Evolutionary conservation across 2,797 vertebrate species (phyloP).

Genomic region (Valencia hispanica): DNA sequence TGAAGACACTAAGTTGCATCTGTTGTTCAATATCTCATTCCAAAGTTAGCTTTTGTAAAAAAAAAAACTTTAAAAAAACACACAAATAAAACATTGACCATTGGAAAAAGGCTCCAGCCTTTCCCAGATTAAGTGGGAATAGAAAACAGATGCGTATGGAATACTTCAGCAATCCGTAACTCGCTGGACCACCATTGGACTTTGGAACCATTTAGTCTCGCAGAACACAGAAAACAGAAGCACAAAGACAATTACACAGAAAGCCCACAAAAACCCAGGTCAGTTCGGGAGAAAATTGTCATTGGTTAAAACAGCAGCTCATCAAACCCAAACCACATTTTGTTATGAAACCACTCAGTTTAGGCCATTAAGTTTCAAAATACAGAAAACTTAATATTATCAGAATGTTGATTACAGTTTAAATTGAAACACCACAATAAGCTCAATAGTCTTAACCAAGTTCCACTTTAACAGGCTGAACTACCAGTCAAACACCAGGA

Average conservation of each 20-base stretch:
- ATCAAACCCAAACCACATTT: neutral
- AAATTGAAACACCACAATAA: neutral
- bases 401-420: neutral
- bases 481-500: neutral
- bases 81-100: neutral
- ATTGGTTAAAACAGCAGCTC: neutral
- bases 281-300: neutral
- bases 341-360: neutral
- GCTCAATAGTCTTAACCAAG: no score
- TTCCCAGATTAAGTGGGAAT: neutral
- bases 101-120: neutral
- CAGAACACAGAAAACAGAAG: neutral
- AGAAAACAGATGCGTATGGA: constrained; percentile 1
- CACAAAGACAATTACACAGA: neutral
- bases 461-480: neutral
- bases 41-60: neutral
- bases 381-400: neutral
- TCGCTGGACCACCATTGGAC: neutral
- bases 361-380: neutral
- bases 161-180: neutral
- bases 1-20: neutral
- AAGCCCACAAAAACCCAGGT: neutral
- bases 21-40: neutral
- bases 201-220: neutral
- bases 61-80: neutral